phyloP scores from a whole-genome alignment of 2,797 vertebrate genomes.

The Lithobates sylvaticus region DNA sequence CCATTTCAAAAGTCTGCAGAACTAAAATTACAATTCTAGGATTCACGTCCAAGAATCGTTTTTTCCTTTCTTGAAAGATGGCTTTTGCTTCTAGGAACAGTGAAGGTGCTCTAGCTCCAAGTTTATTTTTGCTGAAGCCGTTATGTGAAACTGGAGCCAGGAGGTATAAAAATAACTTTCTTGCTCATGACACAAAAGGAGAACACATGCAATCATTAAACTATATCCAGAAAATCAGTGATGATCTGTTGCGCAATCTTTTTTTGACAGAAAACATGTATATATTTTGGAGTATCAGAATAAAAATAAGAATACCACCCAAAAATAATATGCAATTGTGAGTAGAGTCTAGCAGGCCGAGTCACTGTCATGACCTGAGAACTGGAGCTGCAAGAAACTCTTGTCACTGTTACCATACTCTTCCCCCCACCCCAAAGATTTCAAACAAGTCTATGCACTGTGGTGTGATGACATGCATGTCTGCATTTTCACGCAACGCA shows the following conservation, averaged over 20 bases:
- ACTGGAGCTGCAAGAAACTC: no score
- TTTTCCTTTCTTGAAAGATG: neutral
- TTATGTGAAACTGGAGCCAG: constrained; percentile 38
- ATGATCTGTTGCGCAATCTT: neutral
- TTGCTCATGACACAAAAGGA: neutral
- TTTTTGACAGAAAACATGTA: no score
- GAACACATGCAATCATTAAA: neutral
- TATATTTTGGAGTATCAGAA: neutral
- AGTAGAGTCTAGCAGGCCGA: no score
- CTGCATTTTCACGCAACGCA: no score
- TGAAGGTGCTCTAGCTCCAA: neutral
- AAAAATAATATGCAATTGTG: neutral
- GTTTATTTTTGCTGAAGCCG: constrained; percentile 30
- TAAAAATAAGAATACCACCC: neutral
- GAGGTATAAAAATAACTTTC: constrained; percentile 44
- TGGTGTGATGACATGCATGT: no score
- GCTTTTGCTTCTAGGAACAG: neutral
- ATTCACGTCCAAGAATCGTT: no score
- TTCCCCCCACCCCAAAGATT: no score
- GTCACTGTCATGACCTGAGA: no score
- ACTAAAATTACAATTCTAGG: no score
- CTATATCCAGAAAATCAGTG: neutral
- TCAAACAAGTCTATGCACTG: no score
- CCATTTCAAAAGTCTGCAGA: no score
- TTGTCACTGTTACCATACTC: no score